Base-by-base conservation (phyloP, 2,113 vertebrate species). In the Lanius collurio region DNA sequence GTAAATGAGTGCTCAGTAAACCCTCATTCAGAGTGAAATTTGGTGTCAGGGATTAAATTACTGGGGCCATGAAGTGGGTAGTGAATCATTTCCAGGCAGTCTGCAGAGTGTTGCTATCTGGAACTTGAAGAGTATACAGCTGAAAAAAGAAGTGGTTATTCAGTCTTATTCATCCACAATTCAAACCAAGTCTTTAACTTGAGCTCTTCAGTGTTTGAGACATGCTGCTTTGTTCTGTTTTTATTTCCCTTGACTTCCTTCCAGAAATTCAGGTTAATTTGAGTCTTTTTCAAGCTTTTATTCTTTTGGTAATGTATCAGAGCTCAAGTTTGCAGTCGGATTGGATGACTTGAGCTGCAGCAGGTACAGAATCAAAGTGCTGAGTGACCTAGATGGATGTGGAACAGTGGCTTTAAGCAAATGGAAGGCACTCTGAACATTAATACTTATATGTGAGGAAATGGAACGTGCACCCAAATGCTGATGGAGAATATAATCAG, bases 21-120 rank as follows among this genome's bases (percentile, higher is more conserved):
- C 9, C 44, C 28, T 62, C 49, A n/a, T 3, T 21, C 49, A 57
- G 78, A 93, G 41, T 52, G 59, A 77, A 71, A 50, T 88, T 83
- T 37, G 30, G 26, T 87, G 57, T 83, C 74, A 90, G 77, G 70
- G 70, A 70, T 94, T 77, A 87, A 94, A 83, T 95, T 82, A 47
- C 39, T 42, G 35, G 42, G 71, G 37, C 59, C 80, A 74, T 85
- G 46, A 87, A 93, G 69, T 71, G n/a, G 42, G 10, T 53, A 44
- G 75, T 87, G 91, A 90, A 83, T 94, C 39, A 80, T 57, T 95
- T 95, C 74, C 67, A 94, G 71, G 46, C 63, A 77, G 50, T 89
- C 59, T 80, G 71, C 74, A 83, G 78, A 89, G 59, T 95, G 74
- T 84, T 97, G 77, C 65, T 93, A 2, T 89, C 64, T 90, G 65